Base-by-base conservation (phyloP, 2,797 vertebrate genomes). In the Notoglanidium macrostoma region DNA sequence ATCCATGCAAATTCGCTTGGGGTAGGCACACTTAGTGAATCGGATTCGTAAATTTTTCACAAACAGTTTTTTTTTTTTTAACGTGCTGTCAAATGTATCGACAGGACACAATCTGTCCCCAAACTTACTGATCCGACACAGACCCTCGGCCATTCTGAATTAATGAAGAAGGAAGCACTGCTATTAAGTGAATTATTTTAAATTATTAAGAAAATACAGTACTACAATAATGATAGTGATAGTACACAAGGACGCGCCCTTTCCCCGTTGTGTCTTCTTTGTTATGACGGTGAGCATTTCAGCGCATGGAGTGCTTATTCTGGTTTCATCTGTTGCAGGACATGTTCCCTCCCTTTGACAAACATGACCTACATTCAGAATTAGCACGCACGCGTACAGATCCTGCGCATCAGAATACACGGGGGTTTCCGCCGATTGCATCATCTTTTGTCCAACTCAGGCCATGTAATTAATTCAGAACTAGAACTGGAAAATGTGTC, bases 351-450 rank as follows among this genome's bases (percentile, higher is more conserved):
- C 88, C 85, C 85, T 89, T 68, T 77, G 19, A 68, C 79, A 85
- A 74, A 85, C 79, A 92, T 96, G 95, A 96, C 95, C 95, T 95
- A 96, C 95, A 96, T 96, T 95, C 90, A 68, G 82, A 65, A 85
- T 92, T 94, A 94, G 94, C 85, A 81, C 59, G 51, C 87, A 93
- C 44, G 72, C 65, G 70, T 81, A 93, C 91, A 89, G 74, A 89
- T 59, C 86, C 49, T 88, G 87, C 73, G 80, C 91, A 70, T 73
- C 79, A 65, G 26, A 90, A 92, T 87, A 92, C 91, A 65, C 83
- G n/a, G 32, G 88, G 92, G 88, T 93, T 93, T 95, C 92, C 91
- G 76, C 73, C 32, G 81, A 92, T 95, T 96, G 94, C 95, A 93
- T 96, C 94, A 95, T 91, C 90, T 86, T 11, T 79, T 83, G 83